Percentiles rank a stretch among this genome's conserved stretches.
Evolutionary conservation across 2,888 invertebrate genomes (phyloP).

Genomic region (Mechanitis mazaeus): DNA sequence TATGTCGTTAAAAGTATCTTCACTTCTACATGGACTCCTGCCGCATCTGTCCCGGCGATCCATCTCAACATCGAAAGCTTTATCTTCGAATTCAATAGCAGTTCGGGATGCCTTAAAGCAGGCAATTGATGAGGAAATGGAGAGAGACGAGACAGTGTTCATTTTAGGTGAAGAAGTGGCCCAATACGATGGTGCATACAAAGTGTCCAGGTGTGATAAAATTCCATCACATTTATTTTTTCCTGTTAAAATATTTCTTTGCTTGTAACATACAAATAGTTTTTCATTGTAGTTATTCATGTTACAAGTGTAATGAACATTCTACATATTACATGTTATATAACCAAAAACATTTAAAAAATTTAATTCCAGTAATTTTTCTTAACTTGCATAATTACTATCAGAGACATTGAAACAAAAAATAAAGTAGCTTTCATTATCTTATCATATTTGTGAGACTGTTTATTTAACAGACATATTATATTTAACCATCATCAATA

Average conservation of each 20-base stretch:
- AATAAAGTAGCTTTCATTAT: too few species aligned
- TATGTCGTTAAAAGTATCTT: conserved; percentile 72
- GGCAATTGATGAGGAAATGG: conserved; percentile 98
- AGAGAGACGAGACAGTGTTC: conserved; percentile 93
- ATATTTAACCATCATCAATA: too few species aligned
- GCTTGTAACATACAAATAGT: background rate
- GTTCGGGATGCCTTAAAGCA: conserved; percentile 97
- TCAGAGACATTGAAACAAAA: too few species aligned
- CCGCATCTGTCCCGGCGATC: conserved; percentile 55
- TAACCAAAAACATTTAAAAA: conserved; percentile 47
- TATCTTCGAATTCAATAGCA: conserved; percentile 83
- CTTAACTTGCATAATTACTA: conserved; percentile 16
- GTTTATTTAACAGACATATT: too few species aligned
- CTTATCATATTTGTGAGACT: too few species aligned
- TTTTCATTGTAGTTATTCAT: conserved; percentile 11
- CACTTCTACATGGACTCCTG: conserved; percentile 53
- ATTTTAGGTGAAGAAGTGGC: conserved; percentile 98
- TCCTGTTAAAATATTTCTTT: background rate
- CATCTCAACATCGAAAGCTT: conserved; percentile 61
- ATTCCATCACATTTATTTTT: conserved; percentile 5
- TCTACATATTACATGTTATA: conserved; percentile 41
- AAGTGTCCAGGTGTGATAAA: conserved; percentile 81
- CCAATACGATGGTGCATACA: conserved; percentile 98
- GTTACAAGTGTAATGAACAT: background rate
- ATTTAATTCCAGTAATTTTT: background rate